phyloP scores from a whole-genome alignment of 2,113 vertebrate species.

The Apeltes quadracus region DNA sequence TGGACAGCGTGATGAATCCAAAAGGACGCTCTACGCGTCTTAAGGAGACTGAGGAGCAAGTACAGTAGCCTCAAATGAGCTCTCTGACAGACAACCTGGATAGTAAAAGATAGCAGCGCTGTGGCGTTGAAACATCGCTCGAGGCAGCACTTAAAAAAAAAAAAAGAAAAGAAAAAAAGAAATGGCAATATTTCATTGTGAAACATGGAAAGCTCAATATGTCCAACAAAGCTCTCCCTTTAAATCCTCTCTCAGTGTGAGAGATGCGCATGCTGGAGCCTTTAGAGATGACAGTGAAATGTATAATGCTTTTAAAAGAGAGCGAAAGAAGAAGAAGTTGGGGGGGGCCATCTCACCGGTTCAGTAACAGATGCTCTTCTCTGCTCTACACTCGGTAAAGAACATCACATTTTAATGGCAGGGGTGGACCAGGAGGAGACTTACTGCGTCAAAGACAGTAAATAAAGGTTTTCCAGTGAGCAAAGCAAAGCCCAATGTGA shows the following conservation, averaged over 20 bases:
- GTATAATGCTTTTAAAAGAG: slow-evolving; percentile 53
- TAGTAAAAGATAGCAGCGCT: slow-evolving; percentile 54
- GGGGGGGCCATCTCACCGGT: slow-evolving; percentile 29
- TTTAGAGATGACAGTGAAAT: slow-evolving; percentile 69
- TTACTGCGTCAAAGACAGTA: background rate
- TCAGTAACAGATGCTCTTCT: slow-evolving; percentile 45
- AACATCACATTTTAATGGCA: slow-evolving; percentile 40
- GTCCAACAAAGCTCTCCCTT: slow-evolving; percentile 69
- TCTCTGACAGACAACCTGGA: slow-evolving; percentile 62
- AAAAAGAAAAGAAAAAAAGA: background rate
- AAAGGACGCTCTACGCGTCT: slow-evolving; percentile 42
- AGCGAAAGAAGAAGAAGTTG: slow-evolving; percentile 18
- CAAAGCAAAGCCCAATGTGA: slow-evolving; percentile 2
- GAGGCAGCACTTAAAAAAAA: slow-evolving; percentile 62
- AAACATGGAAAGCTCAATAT: slow-evolving; percentile 64
- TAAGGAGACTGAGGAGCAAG: slow-evolving; percentile 47
- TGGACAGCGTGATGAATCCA: slow-evolving; percentile 24
- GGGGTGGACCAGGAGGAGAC: slow-evolving; percentile 19
- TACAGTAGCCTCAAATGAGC: slow-evolving; percentile 61
- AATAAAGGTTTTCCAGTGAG: slow-evolving; percentile 14
- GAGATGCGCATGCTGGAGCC: slow-evolving; percentile 60
- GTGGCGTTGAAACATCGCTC: slow-evolving; percentile 61
- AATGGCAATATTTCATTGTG: slow-evolving; percentile 67
- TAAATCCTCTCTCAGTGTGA: slow-evolving; percentile 66
- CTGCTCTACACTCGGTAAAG: slow-evolving; percentile 27